Percentiles rank a stretch among this genome's conserved stretches.
Conservation (phyloP, 2,888 invertebrate genomes). For the Eremobia ochroleuca region DNA sequence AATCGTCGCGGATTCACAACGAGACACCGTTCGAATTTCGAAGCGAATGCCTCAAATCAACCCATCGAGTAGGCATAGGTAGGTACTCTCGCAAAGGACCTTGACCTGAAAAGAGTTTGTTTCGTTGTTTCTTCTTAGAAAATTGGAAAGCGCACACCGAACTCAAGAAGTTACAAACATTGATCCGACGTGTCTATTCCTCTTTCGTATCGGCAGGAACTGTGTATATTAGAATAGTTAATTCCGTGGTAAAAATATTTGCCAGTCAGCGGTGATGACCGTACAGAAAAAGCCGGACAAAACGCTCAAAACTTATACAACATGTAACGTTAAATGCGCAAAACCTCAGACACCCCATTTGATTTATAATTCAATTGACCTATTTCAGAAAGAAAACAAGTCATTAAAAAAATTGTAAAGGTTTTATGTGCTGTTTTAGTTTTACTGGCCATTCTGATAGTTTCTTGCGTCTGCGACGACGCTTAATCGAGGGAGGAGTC, state of each 20-base stretch:
- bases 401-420: too few species aligned
- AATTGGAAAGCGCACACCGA: conserved; percentile 5
- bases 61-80: neutral
- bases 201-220: neutral
- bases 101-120: neutral
- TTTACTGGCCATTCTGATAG: too few species aligned
- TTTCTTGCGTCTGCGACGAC: too few species aligned
- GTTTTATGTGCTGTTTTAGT: too few species aligned
- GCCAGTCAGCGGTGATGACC: neutral
- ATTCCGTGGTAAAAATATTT: neutral
- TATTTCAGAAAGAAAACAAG: too few species aligned
- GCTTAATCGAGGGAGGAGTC: too few species aligned
- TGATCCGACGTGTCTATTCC: conserved; percentile 22
- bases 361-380: too few species aligned
- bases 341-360: too few species aligned
- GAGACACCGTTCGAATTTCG: neutral
- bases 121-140: neutral
- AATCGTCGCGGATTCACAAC: neutral
- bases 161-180: conserved; percentile 22
- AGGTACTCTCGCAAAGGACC: neutral
- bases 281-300: neutral
- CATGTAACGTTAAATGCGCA: too few species aligned
- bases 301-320: neutral
- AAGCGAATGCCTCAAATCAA: neutral
- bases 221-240: neutral